Evolutionary conservation across 2,888 invertebrate species (phyloP), one percentile per base, ranked within the genome.

Genomic region (Abrostola triplasia): DNA sequence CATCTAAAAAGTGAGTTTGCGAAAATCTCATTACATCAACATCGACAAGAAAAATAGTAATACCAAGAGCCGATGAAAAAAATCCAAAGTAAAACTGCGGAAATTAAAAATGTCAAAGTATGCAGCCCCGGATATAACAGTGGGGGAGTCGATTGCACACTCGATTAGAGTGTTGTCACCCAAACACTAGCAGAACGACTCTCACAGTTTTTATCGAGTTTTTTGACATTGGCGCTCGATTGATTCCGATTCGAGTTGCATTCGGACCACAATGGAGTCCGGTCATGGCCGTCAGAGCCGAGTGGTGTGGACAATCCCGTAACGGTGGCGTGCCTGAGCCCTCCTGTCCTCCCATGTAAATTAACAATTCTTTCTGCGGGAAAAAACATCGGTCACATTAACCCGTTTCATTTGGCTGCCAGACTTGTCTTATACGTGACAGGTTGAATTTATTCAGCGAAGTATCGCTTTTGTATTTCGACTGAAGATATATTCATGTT

Each of bases 161-260:
- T 88, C 76, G 84, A 84, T 86, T 83, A 82, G 63, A 83, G 77
- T 84, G 81, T 88, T 78, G 79, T 87, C 89, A 92, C 88, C 87
- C 85, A 87, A 87, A 87, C 81, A 81, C 85, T 84, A 74, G 84
- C 77, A 84, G 84, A 86, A 63, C 77, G 84, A 83, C 84, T 90
- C 88, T 88, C 86, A 88, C 80, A 85, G 85, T 90, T 92, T 92
- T 92, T 92, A 78, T 88, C 35, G 62, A 74, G 81, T 88, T 91
- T 91, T 90, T 89, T 78, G 84, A 87, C 87, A 86, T 88, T 88
- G 88, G 81, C 76, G 83, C 81, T 87, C 87, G 86, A 90, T 90
- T 92, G 86, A 89, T 82, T 87, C 81, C 80, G 82, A 88, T 88
- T 88, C 84, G 87, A 84, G 85, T 87, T 87, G 85, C 86, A 84